Evolutionary conservation across 2,888 invertebrate genomes (phyloP).

Genomic region (Yponomeuta sedellus): DNA sequence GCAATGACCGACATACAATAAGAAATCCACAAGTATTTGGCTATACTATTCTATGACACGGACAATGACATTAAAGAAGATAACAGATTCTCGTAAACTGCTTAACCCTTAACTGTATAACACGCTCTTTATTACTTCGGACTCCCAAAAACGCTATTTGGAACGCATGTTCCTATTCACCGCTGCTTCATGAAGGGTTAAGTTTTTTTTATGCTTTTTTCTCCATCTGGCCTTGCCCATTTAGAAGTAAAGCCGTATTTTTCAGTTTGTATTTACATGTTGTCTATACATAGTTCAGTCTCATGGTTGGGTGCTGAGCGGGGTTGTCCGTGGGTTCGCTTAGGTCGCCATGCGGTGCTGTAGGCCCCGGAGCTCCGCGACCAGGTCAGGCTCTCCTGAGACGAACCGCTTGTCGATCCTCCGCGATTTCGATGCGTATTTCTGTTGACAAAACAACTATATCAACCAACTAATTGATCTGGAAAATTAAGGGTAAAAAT

Average conservation of each 20-base stretch:
- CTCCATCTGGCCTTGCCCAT: conserved; percentile 24
- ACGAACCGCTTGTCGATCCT: conserved; percentile 80
- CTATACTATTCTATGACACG: conserved; percentile 20
- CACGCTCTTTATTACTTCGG: too few species aligned
- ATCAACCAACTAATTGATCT: too few species aligned
- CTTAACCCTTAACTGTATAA: background rate
- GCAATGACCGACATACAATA: conserved; percentile 29
- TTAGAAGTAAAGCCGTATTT: conserved; percentile 33
- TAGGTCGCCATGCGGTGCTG: conserved; percentile 78
- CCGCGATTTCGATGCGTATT: conserved; percentile 42
- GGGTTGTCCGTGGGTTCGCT: conserved; percentile 36
- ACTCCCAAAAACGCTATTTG: too few species aligned
- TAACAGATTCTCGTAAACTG: background rate
- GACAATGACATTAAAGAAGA: conserved; percentile 1
- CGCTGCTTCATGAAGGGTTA: background rate
- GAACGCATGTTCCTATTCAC: too few species aligned
- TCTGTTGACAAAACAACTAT: conserved; percentile 39
- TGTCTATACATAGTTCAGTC: conserved; percentile 70
- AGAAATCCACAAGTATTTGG: conserved; percentile 25
- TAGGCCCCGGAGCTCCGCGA: conserved; percentile 78
- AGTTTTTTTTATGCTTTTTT: conserved; percentile 28
- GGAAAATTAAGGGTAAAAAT: too few species aligned
- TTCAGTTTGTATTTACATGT: conserved; percentile 51
- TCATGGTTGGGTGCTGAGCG: conserved; percentile 67
- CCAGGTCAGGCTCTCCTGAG: conserved; percentile 78